Evolutionary conservation across 2,113 vertebrate genomes (phyloP).

Genomic region (Speoplatyrhinus poulsoni): DNA sequence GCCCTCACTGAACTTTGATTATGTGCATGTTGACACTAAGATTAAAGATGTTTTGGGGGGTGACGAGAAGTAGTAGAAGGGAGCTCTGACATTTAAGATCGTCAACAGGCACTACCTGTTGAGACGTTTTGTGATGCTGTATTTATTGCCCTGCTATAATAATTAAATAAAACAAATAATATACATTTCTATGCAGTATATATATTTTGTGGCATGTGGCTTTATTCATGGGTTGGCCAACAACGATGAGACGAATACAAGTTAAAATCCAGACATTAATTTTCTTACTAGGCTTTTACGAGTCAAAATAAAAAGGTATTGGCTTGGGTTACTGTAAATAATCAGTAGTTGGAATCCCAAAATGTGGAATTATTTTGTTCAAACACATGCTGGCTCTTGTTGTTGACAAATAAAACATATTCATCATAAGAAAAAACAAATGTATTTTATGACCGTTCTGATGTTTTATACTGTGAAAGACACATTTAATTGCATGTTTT

Average conservation of each 20-base stretch:
- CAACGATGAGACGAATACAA: no score
- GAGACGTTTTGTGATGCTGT: background rate
- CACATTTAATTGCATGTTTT: background rate
- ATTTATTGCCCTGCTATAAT: background rate
- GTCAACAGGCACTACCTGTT: conserved; percentile 44
- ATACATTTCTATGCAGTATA: background rate
- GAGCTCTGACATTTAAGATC: conserved; percentile 70
- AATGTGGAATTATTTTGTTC: no score
- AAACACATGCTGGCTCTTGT: no score
- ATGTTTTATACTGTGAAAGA: no score
- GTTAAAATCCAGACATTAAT: no score
- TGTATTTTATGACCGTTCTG: no score
- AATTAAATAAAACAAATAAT: background rate
- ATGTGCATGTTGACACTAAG: conserved; percentile 23
- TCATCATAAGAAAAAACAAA: no score
- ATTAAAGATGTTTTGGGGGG: conserved; percentile 63
- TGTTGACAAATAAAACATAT: no score
- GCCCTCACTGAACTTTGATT: conserved; percentile 57
- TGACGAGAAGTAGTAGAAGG: conserved; percentile 34
- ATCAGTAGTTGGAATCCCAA: no score
- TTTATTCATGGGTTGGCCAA: background rate
- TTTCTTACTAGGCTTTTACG: no score
- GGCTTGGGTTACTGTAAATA: no score
- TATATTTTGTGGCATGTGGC: background rate
- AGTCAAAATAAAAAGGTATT: no score